These are phyloP conservation scores for Trichonephila inaurata DNA, from an alignment of 1,140 invertebrate species.

Conservation along the genomic window DNA sequence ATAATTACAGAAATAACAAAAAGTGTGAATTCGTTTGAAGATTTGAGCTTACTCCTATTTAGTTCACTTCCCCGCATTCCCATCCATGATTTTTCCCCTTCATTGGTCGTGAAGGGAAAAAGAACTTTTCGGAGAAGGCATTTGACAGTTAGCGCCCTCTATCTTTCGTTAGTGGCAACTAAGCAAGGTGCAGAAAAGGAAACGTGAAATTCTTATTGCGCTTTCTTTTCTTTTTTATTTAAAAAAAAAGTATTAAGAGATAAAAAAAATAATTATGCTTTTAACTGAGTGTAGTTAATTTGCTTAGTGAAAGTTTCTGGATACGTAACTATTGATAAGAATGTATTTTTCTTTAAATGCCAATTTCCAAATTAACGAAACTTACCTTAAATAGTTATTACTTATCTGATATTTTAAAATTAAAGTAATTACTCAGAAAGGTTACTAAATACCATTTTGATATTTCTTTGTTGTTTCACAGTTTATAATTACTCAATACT, in stretches of 20 bases:
- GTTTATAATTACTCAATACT: no score
- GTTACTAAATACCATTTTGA: no score
- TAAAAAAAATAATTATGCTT: background rate
- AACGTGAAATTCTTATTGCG: background rate
- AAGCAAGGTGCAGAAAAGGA: background rate
- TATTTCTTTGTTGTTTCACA: no score
- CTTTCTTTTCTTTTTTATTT: background rate
- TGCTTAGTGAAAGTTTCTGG: no score
- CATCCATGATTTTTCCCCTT: background rate
- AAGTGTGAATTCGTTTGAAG: no score
- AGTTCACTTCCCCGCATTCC: background rate
- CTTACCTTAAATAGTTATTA: no score
- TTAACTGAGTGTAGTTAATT: background rate
- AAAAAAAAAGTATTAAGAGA: background rate
- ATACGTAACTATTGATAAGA: no score
- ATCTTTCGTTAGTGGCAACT: background rate
- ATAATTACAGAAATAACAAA: no score
- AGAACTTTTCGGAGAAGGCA: background rate
- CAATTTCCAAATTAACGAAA: no score
- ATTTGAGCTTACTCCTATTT: background rate
- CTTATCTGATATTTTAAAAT: no score
- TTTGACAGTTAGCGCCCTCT: constrained; percentile 62
- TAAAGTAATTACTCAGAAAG: no score
- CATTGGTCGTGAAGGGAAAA: background rate
- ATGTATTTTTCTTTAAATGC: no score